Evolutionary conservation across 2,888 invertebrate genomes (phyloP).

Genomic region (Megastigmus dorsalis): DNA sequence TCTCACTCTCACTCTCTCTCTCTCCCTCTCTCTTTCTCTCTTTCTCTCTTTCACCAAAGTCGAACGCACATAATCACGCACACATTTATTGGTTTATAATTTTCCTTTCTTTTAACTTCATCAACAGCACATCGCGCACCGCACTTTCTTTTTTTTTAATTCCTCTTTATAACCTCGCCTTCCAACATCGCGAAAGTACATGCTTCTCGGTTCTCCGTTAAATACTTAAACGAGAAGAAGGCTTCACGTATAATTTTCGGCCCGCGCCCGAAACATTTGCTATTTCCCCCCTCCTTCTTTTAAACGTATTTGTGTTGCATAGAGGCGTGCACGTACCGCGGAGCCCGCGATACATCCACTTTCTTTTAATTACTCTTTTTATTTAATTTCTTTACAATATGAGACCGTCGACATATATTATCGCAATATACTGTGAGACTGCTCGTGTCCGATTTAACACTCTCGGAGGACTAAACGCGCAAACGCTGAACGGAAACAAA

Average conservation of each 20-base stretch:
- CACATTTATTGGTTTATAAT: constrained; percentile 27
- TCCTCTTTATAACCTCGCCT: background rate
- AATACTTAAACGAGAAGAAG: constrained; percentile 42
- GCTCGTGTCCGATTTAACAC: constrained; percentile 52
- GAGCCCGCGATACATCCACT: constrained; percentile 7
- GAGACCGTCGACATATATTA: constrained; percentile 50
- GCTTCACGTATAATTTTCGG: constrained; percentile 34
- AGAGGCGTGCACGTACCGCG: constrained; percentile 1
- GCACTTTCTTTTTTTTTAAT: constrained; percentile 21
- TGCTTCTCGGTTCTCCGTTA: background rate
- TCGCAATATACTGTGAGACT: constrained; percentile 47
- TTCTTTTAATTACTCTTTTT: background rate
- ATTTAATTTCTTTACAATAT: constrained; percentile 31
- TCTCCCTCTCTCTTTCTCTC: constrained; percentile 39
- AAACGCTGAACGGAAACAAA: constrained; percentile 37
- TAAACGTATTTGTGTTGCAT: constrained; percentile 4
- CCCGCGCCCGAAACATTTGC: constrained; percentile 30
- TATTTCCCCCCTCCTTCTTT: constrained; percentile 1
- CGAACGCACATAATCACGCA: constrained; percentile 1
- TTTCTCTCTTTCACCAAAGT: constrained; percentile 21
- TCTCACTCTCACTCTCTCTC: constrained; percentile 42
- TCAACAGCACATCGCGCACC: constrained; percentile 43
- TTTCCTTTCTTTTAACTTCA: too few species aligned
- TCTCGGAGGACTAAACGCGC: constrained; percentile 52
- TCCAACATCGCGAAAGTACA: constrained; percentile 18